Evolutionary conservation across 2,797 vertebrate species (phyloP), one percentile per base, ranked within the genome.

Genomic region (Lateolabrax maculatus): DNA sequence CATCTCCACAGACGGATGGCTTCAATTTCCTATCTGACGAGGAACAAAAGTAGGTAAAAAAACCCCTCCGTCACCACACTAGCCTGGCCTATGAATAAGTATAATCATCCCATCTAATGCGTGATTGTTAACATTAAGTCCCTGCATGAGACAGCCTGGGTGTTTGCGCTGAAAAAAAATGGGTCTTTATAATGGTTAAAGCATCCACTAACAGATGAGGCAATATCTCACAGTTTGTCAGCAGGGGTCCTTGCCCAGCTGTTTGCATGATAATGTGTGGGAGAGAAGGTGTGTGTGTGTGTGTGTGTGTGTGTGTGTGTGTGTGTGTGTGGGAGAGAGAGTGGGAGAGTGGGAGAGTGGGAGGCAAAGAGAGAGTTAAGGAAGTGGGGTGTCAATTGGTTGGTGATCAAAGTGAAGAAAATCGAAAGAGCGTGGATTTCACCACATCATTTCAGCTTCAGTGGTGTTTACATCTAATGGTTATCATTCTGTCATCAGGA

Each of bases 11-110:
- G 90, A 95, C 71, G 77, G 88, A 94, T 93, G 88, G 87, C 89
- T 93, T 91, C 90, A 93, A 91, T 95, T 93, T 93, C 77, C 75
- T 29, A 43, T 91, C 77, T 85, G 84, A 89, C 85, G 86, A 85
- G 71, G 56, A 51, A n/a, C 41, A 56, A 70, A 75, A 85, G 51
- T 31, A 58, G 37, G 8, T 1, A 46, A 19, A 70, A 74, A 69
- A 60, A 0, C n/a, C 56, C n/a, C 56, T 58, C 52, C 58, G 18
- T 4, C 49, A 69, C 60, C 68, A 46, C 55, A 46, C 21, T 29
- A 23, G 69, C 81, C 41, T 15, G 64, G 71, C 36, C 62, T 41
- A 10, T 80, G 79, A 90, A 58, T 65, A 80, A 87, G 88, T 69
- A 75, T 88, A 62, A 80, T 74, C 23, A 23, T 75, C 77, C 6